Evolutionary conservation across 2,797 vertebrate species (phyloP), one percentile per base, ranked within the genome.

Genomic region (Acipenser transmontanus): DNA sequence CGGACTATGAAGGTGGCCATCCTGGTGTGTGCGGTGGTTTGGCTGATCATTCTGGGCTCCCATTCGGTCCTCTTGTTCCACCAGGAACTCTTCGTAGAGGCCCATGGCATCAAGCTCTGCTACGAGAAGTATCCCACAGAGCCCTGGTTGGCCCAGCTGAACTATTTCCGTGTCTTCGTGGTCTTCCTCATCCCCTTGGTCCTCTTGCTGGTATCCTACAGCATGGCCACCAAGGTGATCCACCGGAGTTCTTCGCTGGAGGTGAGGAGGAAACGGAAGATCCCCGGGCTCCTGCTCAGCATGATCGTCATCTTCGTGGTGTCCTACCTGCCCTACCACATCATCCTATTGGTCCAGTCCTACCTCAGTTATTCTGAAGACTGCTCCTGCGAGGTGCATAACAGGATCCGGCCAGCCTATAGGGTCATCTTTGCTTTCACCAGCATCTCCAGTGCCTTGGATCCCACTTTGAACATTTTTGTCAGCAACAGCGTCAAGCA

Each of bases 311-410:
- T 77, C 60, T 76, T 76, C 54, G 48, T 77, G n/a, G 66, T 75
- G 11, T 73, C 68, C 63, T 78, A 63, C 34, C 74, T 73, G 7
- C 76, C 76, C 7, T 77, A 76, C 49, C 74, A 78, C 49, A 14
- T 75, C 1, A 65, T 77, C 9, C 73, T 75, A 65, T 69, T 77
- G 62, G 61, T 72, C 12, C 70, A 72, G 14, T 71, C 70, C 7
- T 72, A 70, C 20, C 49, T 66, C 56, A 67, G 70, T 1, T 61
- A 65, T 12, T 14, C 11, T 1, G 57, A 61, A n/a, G 34, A 49
- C 9, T 68, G 68, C 57, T 13, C 52, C 10, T 77, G 74, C 20
- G 7, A 8, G 6, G 50, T 69, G 1, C 70, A 77, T 50, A 8
- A 4, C 6, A 60, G 17, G 8, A 54, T 74, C 4, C 72, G 67